These are phyloP conservation scores for Venusia cambrica DNA, from an alignment of 2,888 invertebrate genomes.

Conservation along the genomic window DNA sequence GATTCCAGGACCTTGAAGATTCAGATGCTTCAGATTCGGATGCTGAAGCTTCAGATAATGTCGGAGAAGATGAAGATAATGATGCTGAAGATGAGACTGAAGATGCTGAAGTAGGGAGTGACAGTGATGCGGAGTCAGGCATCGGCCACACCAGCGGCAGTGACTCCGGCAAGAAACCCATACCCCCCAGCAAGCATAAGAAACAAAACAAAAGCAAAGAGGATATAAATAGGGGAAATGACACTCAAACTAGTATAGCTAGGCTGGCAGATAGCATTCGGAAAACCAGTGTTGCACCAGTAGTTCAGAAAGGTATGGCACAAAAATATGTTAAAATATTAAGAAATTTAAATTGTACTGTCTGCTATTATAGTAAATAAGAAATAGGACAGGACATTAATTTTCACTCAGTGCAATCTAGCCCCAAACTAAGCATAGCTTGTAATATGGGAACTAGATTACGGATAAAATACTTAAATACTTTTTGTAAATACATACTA, in stretches of 20 bases:
- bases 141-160: conserved; percentile 44
- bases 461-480: too few relatives aligned
- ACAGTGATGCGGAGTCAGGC: conserved; percentile 68
- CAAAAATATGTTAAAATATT: too few relatives aligned
- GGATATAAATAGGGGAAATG: conserved; percentile 11
- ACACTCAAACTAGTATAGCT: conserved; percentile 40
- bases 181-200: conserved; percentile 23
- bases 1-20: conserved; percentile 52
- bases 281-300: conserved; percentile 51
- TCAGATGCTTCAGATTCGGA: conserved; percentile 42
- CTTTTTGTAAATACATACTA: too few relatives aligned
- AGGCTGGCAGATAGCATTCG: conserved; percentile 50
- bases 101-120: conserved; percentile 51
- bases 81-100: conserved; percentile 44
- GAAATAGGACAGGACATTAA: too few relatives aligned
- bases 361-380: too few relatives aligned
- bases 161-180: conserved; percentile 35
- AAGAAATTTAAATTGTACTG: too few relatives aligned
- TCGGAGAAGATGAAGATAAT: conserved; percentile 35
- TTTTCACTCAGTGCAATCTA: too few relatives aligned
- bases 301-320: conserved; percentile 58
- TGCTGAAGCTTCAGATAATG: conserved; percentile 22
- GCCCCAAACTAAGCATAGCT: too few relatives aligned
- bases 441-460: too few relatives aligned
- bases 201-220: conserved; percentile 15